Evolutionary conservation across 2,797 vertebrate species (phyloP).

Genomic region (Semaprochilodus insignis): DNA sequence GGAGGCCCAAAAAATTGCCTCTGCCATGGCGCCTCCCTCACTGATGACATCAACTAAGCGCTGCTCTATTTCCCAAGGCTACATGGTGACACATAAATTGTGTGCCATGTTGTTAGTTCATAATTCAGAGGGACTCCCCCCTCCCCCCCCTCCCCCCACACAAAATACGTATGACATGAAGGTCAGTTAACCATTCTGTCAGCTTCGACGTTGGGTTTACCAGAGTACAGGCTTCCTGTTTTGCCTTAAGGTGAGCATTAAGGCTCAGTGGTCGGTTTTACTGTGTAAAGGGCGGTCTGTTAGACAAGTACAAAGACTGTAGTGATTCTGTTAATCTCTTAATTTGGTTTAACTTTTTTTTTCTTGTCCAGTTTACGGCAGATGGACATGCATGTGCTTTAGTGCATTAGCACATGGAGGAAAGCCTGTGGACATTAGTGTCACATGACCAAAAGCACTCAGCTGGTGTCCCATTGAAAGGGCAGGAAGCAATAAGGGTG

Average conservation of each 20-base stretch:
- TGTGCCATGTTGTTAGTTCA: conserved; percentile 41
- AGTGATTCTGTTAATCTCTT: background rate
- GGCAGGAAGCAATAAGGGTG: conserved; percentile 45
- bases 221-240: background rate
- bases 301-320: background rate
- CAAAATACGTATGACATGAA: conserved; percentile 54
- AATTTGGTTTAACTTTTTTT: conserved; percentile 14
- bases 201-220: conserved; percentile 38
- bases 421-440: conserved; percentile 37
- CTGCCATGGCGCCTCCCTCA: conserved; percentile 55
- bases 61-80: conserved; percentile 73
- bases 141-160: no score
- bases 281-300: background rate
- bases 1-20: conserved; percentile 59
- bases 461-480: conserved; percentile 49
- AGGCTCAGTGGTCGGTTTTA: background rate
- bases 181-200: conserved; percentile 61
- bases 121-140: conserved; percentile 62
- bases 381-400: conserved; percentile 20
- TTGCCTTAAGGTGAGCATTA: background rate
- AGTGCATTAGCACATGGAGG: conserved; percentile 28
- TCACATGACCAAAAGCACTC: conserved; percentile 51
- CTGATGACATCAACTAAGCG: conserved; percentile 66
- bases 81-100: conserved; percentile 69
- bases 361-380: conserved; percentile 13